phyloP scores from a whole-genome alignment of 2,888 invertebrate species.

The Lepidochitona cinerea region DNA sequence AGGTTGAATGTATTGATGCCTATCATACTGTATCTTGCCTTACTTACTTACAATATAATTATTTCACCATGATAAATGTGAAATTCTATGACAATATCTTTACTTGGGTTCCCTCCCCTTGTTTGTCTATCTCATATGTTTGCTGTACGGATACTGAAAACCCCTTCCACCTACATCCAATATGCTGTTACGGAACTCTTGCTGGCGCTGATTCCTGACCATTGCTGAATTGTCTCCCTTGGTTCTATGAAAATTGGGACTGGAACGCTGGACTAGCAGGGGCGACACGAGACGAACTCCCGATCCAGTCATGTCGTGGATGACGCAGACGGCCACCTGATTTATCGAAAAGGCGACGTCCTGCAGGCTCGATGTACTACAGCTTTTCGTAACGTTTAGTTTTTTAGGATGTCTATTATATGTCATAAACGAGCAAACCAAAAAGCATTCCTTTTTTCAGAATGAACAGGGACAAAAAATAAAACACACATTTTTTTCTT shows the following conservation, averaged over 20 bases:
- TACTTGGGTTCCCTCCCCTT: constrained; percentile 2
- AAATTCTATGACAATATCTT: constrained; percentile 1
- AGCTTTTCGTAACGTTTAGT: constrained; percentile 41
- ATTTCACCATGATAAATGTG: too few species aligned
- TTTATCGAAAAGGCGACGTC: constrained; percentile 98
- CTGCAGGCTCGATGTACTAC: constrained; percentile 94
- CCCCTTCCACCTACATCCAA: neutral
- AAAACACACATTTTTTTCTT: neutral
- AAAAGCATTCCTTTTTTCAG: constrained; percentile 2
- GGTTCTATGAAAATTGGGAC: neutral
- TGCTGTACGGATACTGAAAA: neutral
- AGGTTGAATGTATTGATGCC: too few species aligned
- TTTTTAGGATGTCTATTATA: neutral
- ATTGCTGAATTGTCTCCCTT: neutral
- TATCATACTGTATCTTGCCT: too few species aligned
- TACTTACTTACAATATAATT: too few species aligned
- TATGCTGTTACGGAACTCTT: neutral
- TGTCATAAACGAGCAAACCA: too few species aligned
- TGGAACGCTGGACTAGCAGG: neutral
- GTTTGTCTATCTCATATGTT: constrained; percentile 8
- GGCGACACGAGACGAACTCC: neutral
- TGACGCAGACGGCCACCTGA: constrained; percentile 99
- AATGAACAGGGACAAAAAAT: neutral
- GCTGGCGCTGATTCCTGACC: neutral
- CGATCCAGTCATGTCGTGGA: constrained; percentile 75